These are phyloP conservation scores for Sternarchorhynchus goeldii DNA, from an alignment of 2,797 vertebrate species.

Conservation along the genomic window DNA sequence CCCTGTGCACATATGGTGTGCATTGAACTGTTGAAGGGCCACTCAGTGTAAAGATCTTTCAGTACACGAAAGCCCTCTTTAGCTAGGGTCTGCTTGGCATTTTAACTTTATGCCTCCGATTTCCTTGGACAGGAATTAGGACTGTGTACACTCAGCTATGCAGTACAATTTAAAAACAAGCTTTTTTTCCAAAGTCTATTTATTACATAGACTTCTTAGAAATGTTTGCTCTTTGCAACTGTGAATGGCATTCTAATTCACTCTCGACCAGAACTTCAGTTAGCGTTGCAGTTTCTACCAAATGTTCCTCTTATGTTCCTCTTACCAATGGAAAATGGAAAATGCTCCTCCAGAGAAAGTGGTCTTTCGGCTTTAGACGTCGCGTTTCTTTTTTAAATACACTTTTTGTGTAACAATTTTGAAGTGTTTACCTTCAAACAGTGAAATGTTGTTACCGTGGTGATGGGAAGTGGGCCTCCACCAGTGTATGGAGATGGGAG, in stretches of 20 bases:
- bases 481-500: constrained; percentile 58
- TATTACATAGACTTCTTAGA: neutral
- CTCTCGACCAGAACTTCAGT: neutral
- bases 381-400: constrained; percentile 55
- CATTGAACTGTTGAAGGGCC: constrained; percentile 43
- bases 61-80: constrained; percentile 63
- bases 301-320: constrained; percentile 17
- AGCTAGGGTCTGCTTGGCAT: constrained; percentile 68
- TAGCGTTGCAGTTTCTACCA: neutral
- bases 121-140: constrained; percentile 35
- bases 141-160: neutral
- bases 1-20: constrained; percentile 46
- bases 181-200: constrained; percentile 4
- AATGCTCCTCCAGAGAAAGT: neutral
- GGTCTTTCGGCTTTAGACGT: neutral
- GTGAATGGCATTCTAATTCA: constrained; percentile 10
- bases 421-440: constrained; percentile 79
- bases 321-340: neutral
- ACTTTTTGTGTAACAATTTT: constrained; percentile 68
- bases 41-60: constrained; percentile 46
- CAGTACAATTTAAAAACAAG: constrained; percentile 16
- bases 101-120: constrained; percentile 43
- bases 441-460: constrained; percentile 78
- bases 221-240: neutral
- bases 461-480: constrained; percentile 79